Percentiles rank a stretch among this genome's conserved stretches.
phyloP scores from a whole-genome alignment of 2,113 vertebrate genomes.

The Muntiacus reevesi region DNA sequence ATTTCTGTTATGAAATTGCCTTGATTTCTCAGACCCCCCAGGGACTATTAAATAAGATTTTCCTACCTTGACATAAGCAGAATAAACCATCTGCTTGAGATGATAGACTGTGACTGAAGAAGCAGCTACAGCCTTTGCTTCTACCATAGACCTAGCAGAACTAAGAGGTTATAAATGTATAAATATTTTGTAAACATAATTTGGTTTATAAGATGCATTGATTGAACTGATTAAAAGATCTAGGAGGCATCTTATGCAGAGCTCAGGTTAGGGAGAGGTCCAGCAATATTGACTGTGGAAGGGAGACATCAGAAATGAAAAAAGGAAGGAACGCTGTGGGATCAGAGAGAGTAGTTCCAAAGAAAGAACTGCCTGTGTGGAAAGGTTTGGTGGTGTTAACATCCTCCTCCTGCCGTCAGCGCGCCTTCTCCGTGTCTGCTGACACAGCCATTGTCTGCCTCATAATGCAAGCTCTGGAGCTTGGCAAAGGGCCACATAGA shows the following conservation, averaged over 20 bases:
- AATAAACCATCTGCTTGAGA: slow-evolving; percentile 15
- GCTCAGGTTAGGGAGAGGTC: neutral
- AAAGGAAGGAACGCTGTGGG: neutral
- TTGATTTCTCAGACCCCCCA: neutral
- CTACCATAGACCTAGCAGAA: neutral
- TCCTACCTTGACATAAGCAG: slow-evolving; percentile 3
- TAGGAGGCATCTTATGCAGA: neutral
- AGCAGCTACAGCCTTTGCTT: neutral
- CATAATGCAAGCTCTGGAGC: neutral
- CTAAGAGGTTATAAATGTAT: neutral
- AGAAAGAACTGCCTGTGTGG: neutral
- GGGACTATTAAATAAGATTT: slow-evolving; percentile 46
- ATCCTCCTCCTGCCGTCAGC: neutral
- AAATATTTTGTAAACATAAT: neutral
- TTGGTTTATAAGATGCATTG: neutral
- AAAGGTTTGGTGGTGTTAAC: neutral
- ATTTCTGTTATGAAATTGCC: slow-evolving; percentile 36
- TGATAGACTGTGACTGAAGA: neutral
- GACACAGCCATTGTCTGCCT: neutral
- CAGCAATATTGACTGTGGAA: neutral
- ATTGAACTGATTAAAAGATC: neutral
- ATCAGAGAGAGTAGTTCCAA: neutral
- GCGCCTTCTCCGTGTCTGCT: neutral
- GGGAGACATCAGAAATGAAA: neutral
- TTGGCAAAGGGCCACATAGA: neutral